Base-by-base conservation (phyloP, 2,113 vertebrate species). In the Perognathus longimembris region DNA sequence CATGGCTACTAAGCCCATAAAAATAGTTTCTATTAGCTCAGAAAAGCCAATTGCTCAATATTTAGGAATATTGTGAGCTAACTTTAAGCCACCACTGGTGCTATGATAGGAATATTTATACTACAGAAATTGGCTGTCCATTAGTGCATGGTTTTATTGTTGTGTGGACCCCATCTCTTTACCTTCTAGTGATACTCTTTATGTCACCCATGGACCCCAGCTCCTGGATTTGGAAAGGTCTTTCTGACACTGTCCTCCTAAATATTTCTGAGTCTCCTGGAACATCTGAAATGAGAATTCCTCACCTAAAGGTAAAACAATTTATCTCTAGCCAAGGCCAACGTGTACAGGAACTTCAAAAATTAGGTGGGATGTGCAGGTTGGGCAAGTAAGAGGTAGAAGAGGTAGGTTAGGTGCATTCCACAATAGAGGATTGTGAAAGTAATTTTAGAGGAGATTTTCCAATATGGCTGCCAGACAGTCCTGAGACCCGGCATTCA, bases 381-480 rank as follows among this genome's bases (percentile, higher is more conserved):
- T n/a, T 42, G 34, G 26, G 4, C 45, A 17, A 42, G 6, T 30
- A 7, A 87, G 30, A 61, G 3, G 34, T 38, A 22, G 21, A 50
- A 12, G 4, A 24, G 9, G 0, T 1, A 8, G 21, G 4, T 6
- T 21, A 5, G 45, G 1, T 75, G 34, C 2, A 20, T 6, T 66
- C 45, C 54, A n/a, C 57, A 17, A 3, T 26, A 24, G 24, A n/a
- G 71, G 63, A 90, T 7, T 4, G 36, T 42, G n/a, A 61, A 82
- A 66, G 30, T 17, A 73, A 78, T 1, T 5, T 3, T 67, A 1
- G 9, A 2, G 5, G 2, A 76, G 11, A n/a, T 70, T 6, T 34
- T 86, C 38, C 45, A 66, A 75, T 14, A 8, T 42, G 54, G 64
- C 20, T 32, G 69, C 54, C 26, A 7, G 42, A 66, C 38, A 20